Base-by-base conservation (phyloP, 2,888 invertebrate genomes). In the Notocelia uddmanniana region DNA sequence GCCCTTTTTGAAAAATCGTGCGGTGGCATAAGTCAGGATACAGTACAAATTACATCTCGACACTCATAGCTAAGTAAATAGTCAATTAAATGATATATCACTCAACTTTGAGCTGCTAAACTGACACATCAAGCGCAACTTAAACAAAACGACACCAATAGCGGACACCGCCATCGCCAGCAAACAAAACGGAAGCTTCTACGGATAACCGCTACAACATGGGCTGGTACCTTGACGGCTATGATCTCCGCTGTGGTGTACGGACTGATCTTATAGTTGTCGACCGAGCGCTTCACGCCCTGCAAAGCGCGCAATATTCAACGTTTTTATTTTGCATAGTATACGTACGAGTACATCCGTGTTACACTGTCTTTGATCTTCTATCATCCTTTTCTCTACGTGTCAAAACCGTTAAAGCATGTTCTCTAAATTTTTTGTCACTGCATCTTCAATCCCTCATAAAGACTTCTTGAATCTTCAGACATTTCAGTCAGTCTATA, bases 211-310 rank as follows among this genome's bases (percentile, higher is more conserved):
- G 15, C 34, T 63, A 52, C 52, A 23, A 64, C 54, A 54, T 34
- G 41, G 19, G 48, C 26, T 37, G 68, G 94, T 97, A 98, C 98
- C 98, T 98, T 98, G 84, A 98, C 97, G 90, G 98, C 98, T 91
- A 98, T 98, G 94, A 98, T 98, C 96, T 98, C 98, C 81, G 98
- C 98, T 94, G 91, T 91, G 76, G 91, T 91, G 90, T 93, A 92
- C 69, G 93, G 91, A 85, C 88, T 91, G 79, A 90, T 89, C 97
- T 96, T 92, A 98, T 95, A 90, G 98, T 97, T 91, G 92, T 94
- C 92, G 94, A 98, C 98, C 80, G 98, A 98, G 92, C 98, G 95
- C 95, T 98, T 98, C 94, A 98, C 96, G 86, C 97, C 98, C 97
- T 97, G 96, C 8, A 72, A 72, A 41, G 45, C 23, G 37, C 37